A percentile compares a stretch with the other conserved stretches of the same genome.
Evolutionary conservation across 2,797 vertebrate genomes (phyloP).

Genomic region (Urophycis tenuis): DNA sequence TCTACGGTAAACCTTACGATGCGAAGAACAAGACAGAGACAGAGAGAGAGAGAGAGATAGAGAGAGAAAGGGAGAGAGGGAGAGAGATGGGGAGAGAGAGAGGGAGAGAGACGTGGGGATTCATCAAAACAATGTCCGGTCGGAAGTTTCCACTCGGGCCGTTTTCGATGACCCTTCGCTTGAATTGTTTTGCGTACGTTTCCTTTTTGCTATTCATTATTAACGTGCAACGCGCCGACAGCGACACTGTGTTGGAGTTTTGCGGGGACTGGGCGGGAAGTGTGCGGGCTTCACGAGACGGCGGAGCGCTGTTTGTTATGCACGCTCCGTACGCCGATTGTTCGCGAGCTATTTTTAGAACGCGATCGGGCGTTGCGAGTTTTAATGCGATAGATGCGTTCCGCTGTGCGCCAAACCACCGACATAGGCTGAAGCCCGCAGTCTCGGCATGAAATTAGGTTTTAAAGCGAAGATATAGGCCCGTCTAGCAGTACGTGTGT

Average conservation of each 20-base stretch:
- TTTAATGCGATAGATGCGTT: constrained; percentile 6
- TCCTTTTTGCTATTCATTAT: neutral
- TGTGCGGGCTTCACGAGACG: neutral
- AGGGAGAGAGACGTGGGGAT: constrained; percentile 43
- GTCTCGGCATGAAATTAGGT: neutral
- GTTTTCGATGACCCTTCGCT: constrained; percentile 15
- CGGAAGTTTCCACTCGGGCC: constrained; percentile 56
- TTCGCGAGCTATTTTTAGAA: constrained; percentile 66
- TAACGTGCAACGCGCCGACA: neutral
- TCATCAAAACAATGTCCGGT: constrained; percentile 63
- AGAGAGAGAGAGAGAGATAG: neutral
- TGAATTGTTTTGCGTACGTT: neutral
- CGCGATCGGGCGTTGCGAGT: constrained; percentile 32
- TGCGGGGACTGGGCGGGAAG: neutral
- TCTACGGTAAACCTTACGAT: neutral
- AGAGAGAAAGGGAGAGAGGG: no score
- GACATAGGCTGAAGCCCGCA: neutral
- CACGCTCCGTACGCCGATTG: constrained; percentile 46
- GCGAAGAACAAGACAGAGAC: neutral
- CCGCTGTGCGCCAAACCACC: neutral
- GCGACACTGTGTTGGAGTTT: neutral
- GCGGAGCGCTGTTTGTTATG: constrained; percentile 52
- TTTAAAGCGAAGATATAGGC: neutral
- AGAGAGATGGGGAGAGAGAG: no score
- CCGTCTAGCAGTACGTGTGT: constrained; percentile 41